Evolutionary conservation across 2,888 invertebrate species (phyloP).

Genomic region (Sinodicranocentrus sp.): DNA sequence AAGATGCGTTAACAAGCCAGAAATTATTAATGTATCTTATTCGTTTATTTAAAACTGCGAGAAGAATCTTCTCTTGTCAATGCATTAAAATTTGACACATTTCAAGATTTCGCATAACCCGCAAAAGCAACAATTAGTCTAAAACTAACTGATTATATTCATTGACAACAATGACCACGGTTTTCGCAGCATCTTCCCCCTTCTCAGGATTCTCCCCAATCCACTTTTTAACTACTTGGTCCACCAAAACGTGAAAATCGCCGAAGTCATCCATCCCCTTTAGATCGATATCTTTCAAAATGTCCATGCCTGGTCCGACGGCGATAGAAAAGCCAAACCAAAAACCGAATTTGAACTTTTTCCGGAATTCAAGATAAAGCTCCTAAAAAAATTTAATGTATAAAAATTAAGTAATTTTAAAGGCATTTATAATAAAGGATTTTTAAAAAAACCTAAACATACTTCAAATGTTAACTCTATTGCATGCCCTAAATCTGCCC

Average conservation of each 20-base stretch:
- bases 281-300: conserved; percentile 50
- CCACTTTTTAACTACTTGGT: conserved; percentile 52
- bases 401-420: neutral
- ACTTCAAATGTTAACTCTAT: conserved; percentile 30
- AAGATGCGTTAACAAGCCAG: too few relatives aligned
- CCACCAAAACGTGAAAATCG: neutral
- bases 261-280: conserved; percentile 15
- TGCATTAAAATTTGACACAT: too few relatives aligned
- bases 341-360: conserved; percentile 53
- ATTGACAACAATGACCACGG: neutral
- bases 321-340: conserved; percentile 25
- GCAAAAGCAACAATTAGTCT: too few relatives aligned
- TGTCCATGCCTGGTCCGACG: conserved; percentile 37
- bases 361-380: conserved; percentile 47
- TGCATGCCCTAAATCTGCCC: conserved; percentile 19
- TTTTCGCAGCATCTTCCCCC: neutral
- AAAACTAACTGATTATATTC: neutral
- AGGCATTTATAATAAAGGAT: too few relatives aligned
- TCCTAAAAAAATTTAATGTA: conserved; percentile 33
- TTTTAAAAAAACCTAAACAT: too few relatives aligned
- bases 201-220: conserved; percentile 54
- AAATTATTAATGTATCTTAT: too few relatives aligned
- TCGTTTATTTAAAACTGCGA: too few relatives aligned
- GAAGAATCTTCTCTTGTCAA: too few relatives aligned
- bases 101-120: too few relatives aligned